Evolutionary conservation across 1,140 invertebrate species (phyloP).

Genomic region (Heliconius congener): DNA sequence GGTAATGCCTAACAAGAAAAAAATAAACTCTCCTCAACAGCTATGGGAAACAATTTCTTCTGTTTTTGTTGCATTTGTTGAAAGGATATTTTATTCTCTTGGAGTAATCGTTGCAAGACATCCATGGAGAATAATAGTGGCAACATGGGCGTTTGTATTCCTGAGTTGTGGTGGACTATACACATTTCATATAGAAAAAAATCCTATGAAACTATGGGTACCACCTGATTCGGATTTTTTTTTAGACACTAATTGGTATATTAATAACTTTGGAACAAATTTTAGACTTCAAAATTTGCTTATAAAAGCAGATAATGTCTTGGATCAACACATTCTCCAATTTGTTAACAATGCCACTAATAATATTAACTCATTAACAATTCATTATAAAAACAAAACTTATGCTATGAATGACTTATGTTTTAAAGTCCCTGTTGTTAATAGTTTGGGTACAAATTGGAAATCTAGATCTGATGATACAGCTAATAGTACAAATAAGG

Average conservation of each 20-base stretch:
- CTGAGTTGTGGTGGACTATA: slow-evolving; percentile 82
- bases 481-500: slow-evolving; percentile 45
- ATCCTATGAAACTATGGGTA: slow-evolving; percentile 89
- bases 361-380: slow-evolving; percentile 59
- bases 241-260: slow-evolving; percentile 87
- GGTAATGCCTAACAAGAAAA: slow-evolving; percentile 64
- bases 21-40: slow-evolving; percentile 61
- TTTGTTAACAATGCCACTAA: slow-evolving; percentile 61
- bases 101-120: slow-evolving; percentile 76
- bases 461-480: slow-evolving; percentile 67
- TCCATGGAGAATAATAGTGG: slow-evolving; percentile 81
- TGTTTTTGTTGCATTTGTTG: slow-evolving; percentile 68
- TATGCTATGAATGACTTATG: slow-evolving; percentile 84
- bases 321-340: slow-evolving; percentile 81
- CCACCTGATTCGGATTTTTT: slow-evolving; percentile 85
- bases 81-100: slow-evolving; percentile 77
- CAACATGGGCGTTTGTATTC: slow-evolving; percentile 80
- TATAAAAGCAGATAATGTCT: slow-evolving; percentile 85
- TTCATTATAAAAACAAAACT: slow-evolving; percentile 56
- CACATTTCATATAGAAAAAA: slow-evolving; percentile 83
- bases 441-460: slow-evolving; percentile 57
- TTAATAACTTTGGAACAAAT: slow-evolving; percentile 85
- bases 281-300: slow-evolving; percentile 84
- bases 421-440: slow-evolving; percentile 83
- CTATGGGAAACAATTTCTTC: slow-evolving; percentile 73